A percentile compares a stretch with the other conserved stretches of the same genome.
Evolutionary conservation across 2,797 vertebrate genomes (phyloP).

Genomic region (Garrulus glandarius): DNA sequence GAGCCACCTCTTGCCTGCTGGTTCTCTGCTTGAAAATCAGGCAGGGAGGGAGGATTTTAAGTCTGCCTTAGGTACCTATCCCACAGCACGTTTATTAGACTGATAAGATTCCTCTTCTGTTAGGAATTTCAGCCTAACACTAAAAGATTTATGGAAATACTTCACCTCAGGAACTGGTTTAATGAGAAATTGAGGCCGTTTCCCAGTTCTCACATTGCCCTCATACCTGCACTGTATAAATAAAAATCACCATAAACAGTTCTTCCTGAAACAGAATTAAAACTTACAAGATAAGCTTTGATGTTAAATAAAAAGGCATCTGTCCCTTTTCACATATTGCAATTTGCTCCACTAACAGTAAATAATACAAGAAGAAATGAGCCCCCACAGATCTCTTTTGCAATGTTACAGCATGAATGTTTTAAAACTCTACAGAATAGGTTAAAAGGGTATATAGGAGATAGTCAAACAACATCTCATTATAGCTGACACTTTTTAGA

Average conservation of each 20-base stretch:
- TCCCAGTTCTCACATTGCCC: not conserved
- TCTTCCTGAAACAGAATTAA: not conserved
- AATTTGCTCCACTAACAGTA: not conserved
- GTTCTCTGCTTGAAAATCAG: not conserved
- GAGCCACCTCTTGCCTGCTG: not conserved
- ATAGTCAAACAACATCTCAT: not conserved
- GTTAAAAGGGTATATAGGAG: not conserved
- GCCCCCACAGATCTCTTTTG: not conserved
- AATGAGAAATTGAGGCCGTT: not conserved
- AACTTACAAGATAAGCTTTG: not conserved
- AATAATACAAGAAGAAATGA: not conserved
- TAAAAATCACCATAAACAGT: not conserved
- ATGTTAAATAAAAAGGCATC: not conserved
- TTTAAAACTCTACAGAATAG: not conserved
- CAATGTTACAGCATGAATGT: not conserved
- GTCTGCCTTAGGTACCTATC: not conserved
- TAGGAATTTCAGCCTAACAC: not conserved
- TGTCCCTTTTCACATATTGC: not conserved
- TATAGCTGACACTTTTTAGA: not conserved
- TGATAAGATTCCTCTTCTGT: not conserved
- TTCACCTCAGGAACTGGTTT: not conserved
- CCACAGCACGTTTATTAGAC: not conserved
- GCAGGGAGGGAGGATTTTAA: not conserved
- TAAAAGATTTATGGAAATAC: not conserved
- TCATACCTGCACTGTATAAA: not conserved